Base-by-base conservation (phyloP, 2,888 invertebrate genomes). In the Ceraclea dissimilis region DNA sequence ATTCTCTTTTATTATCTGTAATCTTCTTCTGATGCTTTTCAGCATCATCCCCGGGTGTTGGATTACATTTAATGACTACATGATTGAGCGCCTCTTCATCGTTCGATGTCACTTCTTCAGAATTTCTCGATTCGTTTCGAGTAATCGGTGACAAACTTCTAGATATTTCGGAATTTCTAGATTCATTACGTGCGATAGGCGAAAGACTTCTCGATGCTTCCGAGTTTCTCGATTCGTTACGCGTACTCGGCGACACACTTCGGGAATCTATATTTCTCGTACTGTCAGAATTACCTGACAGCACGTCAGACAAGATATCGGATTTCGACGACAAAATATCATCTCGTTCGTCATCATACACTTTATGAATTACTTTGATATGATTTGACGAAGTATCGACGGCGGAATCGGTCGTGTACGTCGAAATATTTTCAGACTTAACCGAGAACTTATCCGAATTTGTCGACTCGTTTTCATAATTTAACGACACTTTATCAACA, bases 401-500 rank as follows among this genome's bases (percentile, higher is more conserved):
- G 17, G 20, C 33, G 10, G 17, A 22, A 5, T 34, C 54, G 6
- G 46, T 22, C 20, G 55, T n/a, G 26, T 49, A 49, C 6, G 47
- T 46, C 2, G 57, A 54, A 2, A 44, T 26, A 47, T 44, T 50
- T 8, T 49, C 44, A 2, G 57, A 57, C 33, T 54, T 57, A 18
- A 49, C n/a, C 13, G 57, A 57, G 17, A 57, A 8, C 10, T 49
- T 57, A 17, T 49, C 57, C 8, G 57, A 57, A 19, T 48, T 56
- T 34, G 52, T 49, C 47, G 56, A 56, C 6, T 34, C 44, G 49
- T 52, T 52, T 10, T 52, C 57, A 31, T 49, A 57, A 31, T 46
- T 57, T 11, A 52, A 49, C 49, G 57, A 52, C 2, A 57, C 31
- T 19, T 57, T 57, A n/a, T 52, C 57, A 6, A 49, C 48, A 33